These are phyloP conservation scores for Bombus sylvicola DNA, from an alignment of 1,140 invertebrate species.

Conservation along the genomic window DNA sequence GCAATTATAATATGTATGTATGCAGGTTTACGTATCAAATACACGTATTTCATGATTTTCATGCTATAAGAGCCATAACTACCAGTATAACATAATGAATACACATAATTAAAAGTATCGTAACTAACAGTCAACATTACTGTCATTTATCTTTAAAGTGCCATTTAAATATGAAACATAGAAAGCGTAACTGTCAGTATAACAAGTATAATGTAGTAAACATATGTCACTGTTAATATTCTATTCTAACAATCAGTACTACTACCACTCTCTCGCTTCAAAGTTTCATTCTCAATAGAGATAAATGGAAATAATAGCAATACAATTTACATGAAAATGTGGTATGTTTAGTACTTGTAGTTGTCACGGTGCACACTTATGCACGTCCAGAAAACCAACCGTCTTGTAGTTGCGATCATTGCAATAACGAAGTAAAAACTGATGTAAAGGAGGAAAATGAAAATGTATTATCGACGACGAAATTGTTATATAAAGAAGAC, in stretches of 20 bases:
- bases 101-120: not conserved
- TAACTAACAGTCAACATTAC: not conserved
- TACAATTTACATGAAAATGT: not conserved
- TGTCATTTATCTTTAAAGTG: not conserved
- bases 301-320: not conserved
- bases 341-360: constrained; percentile 18
- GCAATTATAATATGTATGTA: constrained; percentile 34
- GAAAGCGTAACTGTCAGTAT: not conserved
- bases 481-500: constrained; percentile 44
- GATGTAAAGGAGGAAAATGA: constrained; percentile 64
- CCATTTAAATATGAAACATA: not conserved
- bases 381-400: not conserved
- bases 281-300: not conserved
- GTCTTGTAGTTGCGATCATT: constrained; percentile 75
- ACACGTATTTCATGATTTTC: not conserved
- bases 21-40: constrained; percentile 30
- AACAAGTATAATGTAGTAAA: not conserved
- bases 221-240: not conserved
- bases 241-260: not conserved
- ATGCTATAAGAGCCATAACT: not conserved
- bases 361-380: not conserved
- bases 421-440: constrained; percentile 60
- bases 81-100: not conserved
- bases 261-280: not conserved
- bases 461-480: constrained; percentile 46